A percentile compares a stretch with the other conserved stretches of the same genome.
These are phyloP conservation scores for Bryconaethiops microstoma DNA, from an alignment of 2,797 vertebrate species.

Conservation along the genomic window DNA sequence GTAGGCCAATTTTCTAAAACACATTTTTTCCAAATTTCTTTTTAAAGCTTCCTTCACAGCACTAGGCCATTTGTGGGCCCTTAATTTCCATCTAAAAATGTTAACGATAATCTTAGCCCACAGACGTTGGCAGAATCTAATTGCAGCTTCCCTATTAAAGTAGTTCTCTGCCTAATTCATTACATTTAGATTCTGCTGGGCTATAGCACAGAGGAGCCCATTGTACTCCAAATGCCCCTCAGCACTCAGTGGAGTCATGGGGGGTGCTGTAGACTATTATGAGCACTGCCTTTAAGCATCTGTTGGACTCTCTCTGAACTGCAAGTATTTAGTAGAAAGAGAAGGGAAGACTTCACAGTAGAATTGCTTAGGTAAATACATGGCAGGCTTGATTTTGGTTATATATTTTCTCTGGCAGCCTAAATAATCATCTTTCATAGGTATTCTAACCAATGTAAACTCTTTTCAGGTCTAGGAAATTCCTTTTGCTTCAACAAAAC, in stretches of 20 bases:
- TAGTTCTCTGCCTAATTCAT: conserved; percentile 19
- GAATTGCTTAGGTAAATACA: background rate
- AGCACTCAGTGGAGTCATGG: background rate
- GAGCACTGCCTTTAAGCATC: conserved; percentile 12
- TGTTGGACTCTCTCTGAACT: conserved; percentile 10
- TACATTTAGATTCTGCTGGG: conserved; percentile 16
- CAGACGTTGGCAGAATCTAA: conserved; percentile 31
- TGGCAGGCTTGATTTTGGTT: background rate
- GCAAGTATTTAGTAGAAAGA: conserved; percentile 6
- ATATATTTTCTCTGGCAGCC: background rate
- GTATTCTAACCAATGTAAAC: background rate
- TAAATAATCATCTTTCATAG: background rate
- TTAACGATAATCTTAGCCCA: conserved; percentile 30
- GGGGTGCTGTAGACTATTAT: conserved; percentile 22
- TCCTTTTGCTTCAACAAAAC: background rate
- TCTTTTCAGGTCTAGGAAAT: background rate
- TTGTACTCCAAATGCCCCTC: conserved; percentile 19
- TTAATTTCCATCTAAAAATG: conserved; percentile 20
- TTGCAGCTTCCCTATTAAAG: conserved; percentile 18
- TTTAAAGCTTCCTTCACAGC: conserved; percentile 2
- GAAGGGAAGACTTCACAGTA: background rate
- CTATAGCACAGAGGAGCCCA: conserved; percentile 1
- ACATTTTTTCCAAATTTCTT: background rate
- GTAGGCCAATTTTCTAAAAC: background rate
- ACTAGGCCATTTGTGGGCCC: background rate